These are phyloP conservation scores for Volucella inanis DNA, from an alignment of 2,888 invertebrate species.

Conservation along the genomic window DNA sequence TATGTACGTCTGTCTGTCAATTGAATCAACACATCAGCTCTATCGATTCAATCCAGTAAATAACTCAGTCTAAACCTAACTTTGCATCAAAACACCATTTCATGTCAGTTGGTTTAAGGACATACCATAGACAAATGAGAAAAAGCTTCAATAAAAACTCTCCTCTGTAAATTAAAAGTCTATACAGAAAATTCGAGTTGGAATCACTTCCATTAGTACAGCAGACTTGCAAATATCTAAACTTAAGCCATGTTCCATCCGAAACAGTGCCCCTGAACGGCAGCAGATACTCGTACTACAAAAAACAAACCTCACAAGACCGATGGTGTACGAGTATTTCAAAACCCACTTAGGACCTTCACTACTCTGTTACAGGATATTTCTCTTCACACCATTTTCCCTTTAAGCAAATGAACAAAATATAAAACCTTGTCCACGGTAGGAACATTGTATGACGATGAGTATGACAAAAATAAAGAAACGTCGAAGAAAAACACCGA, in stretches of 20 bases:
- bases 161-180: neutral
- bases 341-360: constrained; percentile 47
- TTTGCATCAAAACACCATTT: too few relatives aligned
- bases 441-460: neutral
- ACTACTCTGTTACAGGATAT: constrained; percentile 15
- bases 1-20: too few relatives aligned
- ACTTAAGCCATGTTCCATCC: constrained; percentile 32
- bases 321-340: constrained; percentile 29
- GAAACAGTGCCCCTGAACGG: neutral
- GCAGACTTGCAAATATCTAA: constrained; percentile 1
- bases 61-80: too few relatives aligned
- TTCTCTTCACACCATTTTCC: neutral
- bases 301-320: constrained; percentile 18
- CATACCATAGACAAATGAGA: too few relatives aligned
- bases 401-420: constrained; percentile 22
- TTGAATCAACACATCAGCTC: too few relatives aligned
- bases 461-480: constrained; percentile 10
- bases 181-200: neutral
- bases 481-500: constrained; percentile 13
- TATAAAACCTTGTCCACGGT: neutral
- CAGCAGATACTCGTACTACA: neutral
- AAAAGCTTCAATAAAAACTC: too few relatives aligned
- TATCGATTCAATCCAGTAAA: too few relatives aligned
- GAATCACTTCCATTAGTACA: constrained; percentile 16
- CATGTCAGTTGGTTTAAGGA: too few relatives aligned